Percentiles rank a stretch among this genome's conserved stretches.
Evolutionary conservation across 2,888 invertebrate genomes (phyloP).

Genomic region (Acanthosoma haemorrhoidale): DNA sequence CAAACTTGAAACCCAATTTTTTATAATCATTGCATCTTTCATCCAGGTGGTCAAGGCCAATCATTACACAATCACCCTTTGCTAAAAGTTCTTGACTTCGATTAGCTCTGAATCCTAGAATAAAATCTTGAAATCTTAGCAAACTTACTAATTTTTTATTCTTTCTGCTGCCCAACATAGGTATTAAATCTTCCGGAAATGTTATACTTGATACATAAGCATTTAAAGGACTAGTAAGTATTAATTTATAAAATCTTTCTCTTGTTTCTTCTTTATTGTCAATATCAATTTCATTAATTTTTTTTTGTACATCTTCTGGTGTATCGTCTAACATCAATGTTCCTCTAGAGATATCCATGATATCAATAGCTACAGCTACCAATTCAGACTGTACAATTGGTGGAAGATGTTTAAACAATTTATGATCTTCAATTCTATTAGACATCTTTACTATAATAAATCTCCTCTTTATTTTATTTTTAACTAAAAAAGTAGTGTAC

Average conservation of each 20-base stretch:
- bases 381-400: background rate
- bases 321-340: background rate
- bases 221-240: background rate
- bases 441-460: background rate
- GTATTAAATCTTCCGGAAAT: background rate
- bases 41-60: background rate
- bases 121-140: background rate
- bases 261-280: background rate
- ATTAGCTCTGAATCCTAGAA: background rate
- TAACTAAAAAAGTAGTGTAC: no score
- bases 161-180: background rate
- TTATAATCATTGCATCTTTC: conserved; percentile 2
- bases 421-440: background rate
- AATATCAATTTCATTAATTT: background rate
- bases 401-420: background rate
- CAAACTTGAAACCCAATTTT: background rate
- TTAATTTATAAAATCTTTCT: background rate
- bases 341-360: conserved; percentile 17
- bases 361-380: background rate
- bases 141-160: background rate
- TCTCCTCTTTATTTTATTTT: background rate
- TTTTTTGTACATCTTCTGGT: background rate
- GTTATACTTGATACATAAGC: conserved; percentile 4
- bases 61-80: background rate
- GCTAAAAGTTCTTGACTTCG: background rate